Evolutionary conservation across 1,140 invertebrate species (phyloP), one percentile per base, ranked within the genome.

Genomic region (Neodiprion fabricii): DNA sequence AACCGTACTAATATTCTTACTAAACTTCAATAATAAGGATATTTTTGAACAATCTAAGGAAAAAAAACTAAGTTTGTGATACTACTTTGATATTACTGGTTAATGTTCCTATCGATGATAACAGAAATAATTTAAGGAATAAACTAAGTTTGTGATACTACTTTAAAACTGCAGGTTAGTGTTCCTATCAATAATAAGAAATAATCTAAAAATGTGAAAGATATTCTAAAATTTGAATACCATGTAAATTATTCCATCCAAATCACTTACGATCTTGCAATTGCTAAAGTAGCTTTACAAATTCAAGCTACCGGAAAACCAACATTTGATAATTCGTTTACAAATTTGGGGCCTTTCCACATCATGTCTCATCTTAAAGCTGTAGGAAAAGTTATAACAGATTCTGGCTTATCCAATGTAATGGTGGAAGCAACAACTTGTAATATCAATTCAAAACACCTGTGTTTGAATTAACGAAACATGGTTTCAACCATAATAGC

Each of bases 341-440:
- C 84, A 48, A 77, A 79, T 40, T 74, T 82, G 50, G 84, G 83
- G 49, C 23, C 78, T 21, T 84, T 85, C 71, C 82, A 85, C 71
- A 79, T 82, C 28, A 75, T 80, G 74, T 79, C 89, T 12, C 90
- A 81, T 77, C 90, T 90, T 75, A 89, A 87, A 81, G 85, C 85
- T 1, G 47, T 90, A 28, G 89, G 88, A 21, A 88, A 88, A 81
- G 75, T 87, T 67, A 88, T 90, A 28, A 72, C 76, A 66, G 80
- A 85, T 65, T 86, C 85, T 82, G 89, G 87, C 11, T 78, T 89
- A 77, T 76, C 84, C 1, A 79, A 85, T 67, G 76, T 90, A 0
- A 81, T 89, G 79, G 81, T 86, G 47, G 79, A 90, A 21, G 17
- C 17, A 21, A 21, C 17, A 21, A 21, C 17, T 21, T 21, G 17